These are phyloP conservation scores for Malaclemys terrapin DNA, from an alignment of 2,113 vertebrate species.

Conservation along the genomic window DNA sequence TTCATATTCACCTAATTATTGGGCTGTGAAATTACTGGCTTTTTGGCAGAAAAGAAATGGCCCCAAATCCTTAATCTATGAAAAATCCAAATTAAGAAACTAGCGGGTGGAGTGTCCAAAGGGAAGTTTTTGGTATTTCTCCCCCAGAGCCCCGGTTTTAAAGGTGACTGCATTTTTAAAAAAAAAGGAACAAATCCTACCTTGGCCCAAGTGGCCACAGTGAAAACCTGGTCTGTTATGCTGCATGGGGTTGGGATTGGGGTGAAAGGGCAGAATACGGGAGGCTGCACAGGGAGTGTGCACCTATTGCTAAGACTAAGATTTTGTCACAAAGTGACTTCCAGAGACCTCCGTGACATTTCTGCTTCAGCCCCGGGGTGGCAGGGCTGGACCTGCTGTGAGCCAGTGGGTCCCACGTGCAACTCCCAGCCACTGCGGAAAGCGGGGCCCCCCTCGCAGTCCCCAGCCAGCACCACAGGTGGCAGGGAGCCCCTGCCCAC, in stretches of 20 bases:
- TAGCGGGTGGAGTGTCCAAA: not conserved
- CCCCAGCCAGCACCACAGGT: too few species aligned
- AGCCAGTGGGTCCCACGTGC: too few species aligned
- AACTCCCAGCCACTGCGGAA: too few species aligned
- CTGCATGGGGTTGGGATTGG: not conserved
- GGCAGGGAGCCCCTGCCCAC: too few species aligned
- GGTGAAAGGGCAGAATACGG: too few species aligned
- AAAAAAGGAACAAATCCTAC: not conserved
- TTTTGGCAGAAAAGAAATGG: not conserved
- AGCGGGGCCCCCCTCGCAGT: too few species aligned
- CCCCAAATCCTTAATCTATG: not conserved
- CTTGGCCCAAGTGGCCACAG: not conserved
- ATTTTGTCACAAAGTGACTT: too few species aligned
- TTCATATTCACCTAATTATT: not conserved
- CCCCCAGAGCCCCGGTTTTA: not conserved
- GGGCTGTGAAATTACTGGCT: not conserved
- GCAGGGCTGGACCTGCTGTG: too few species aligned
- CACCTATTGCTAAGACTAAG: too few species aligned
- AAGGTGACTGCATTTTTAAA: not conserved
- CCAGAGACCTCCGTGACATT: too few species aligned
- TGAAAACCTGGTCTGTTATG: not conserved
- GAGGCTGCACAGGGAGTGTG: too few species aligned
- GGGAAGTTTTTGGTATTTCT: not conserved
- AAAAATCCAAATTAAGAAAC: not conserved
- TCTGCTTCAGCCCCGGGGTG: too few species aligned